Evolutionary conservation across 2,797 vertebrate species (phyloP).

Genomic region (Platyrinchus mystaceus): DNA sequence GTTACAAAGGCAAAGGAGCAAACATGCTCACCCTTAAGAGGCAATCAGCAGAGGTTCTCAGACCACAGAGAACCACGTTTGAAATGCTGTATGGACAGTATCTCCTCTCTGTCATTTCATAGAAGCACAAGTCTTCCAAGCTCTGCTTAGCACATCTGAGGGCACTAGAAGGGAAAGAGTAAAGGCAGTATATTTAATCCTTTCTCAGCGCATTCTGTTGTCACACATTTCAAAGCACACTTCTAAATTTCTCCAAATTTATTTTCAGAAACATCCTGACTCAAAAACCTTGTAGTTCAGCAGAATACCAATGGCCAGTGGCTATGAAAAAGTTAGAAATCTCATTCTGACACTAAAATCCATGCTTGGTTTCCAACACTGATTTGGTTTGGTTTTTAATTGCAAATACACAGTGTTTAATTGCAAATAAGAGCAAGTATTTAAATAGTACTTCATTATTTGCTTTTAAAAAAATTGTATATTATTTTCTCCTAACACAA

Average conservation of each 20-base stretch:
- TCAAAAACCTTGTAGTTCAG: neutral
- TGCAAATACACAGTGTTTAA: neutral
- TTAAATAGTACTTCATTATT: neutral
- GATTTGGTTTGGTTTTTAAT: neutral
- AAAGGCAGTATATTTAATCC: neutral
- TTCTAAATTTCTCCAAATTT: neutral
- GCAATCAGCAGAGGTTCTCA: neutral
- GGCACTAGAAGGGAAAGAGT: neutral
- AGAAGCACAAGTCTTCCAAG: neutral
- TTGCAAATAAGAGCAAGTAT: neutral
- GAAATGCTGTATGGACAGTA: neutral
- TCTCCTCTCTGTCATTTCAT: neutral
- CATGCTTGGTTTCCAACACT: neutral
- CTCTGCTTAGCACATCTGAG: neutral
- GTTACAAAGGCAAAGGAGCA: neutral
- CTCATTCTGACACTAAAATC: neutral
- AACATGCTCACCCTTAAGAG: neutral
- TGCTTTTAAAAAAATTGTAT: neutral
- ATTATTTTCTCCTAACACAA: neutral
- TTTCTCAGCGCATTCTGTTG: neutral
- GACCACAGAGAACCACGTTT: neutral
- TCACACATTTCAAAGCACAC: neutral
- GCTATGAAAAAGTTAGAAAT: neutral
- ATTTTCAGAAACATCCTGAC: neutral
- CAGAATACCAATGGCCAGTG: neutral